Percentiles rank a stretch among this genome's conserved stretches.
phyloP scores from a whole-genome alignment of 2,888 invertebrate species.

The Ennomos quercinarius region DNA sequence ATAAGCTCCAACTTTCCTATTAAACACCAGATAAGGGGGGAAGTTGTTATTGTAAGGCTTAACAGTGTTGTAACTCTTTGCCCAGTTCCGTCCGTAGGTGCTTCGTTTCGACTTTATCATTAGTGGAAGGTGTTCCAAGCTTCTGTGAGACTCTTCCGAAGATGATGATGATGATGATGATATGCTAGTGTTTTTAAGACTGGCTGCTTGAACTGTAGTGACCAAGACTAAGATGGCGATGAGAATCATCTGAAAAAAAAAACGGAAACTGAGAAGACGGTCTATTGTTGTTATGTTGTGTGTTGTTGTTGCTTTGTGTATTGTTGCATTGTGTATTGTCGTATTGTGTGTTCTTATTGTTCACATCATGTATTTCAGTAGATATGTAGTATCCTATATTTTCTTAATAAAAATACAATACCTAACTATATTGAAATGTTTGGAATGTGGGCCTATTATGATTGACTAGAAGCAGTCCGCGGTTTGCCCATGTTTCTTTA shows the following conservation, averaged over 20 bases:
- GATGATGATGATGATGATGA: background rate
- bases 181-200: slow-evolving; percentile 13
- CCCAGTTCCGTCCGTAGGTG: slow-evolving; percentile 53
- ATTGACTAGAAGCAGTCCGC: too few relatives aligned
- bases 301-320: too few relatives aligned
- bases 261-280: slow-evolving; percentile 2
- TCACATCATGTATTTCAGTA: too few relatives aligned
- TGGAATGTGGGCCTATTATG: too few relatives aligned
- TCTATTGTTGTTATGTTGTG: too few relatives aligned
- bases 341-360: too few relatives aligned
- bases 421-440: too few relatives aligned
- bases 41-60: slow-evolving; percentile 40
- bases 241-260: slow-evolving; percentile 47
- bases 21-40: slow-evolving; percentile 73
- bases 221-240: slow-evolving; percentile 37
- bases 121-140: background rate
- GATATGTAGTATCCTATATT: too few relatives aligned
- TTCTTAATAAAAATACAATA: too few relatives aligned
- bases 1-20: slow-evolving; percentile 68
- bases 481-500: too few relatives aligned
- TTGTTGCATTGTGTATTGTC: too few relatives aligned
- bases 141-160: slow-evolving; percentile 1
- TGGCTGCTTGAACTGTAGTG: slow-evolving; percentile 27
- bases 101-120: slow-evolving; percentile 51
- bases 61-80: slow-evolving; percentile 40